Evolutionary conservation across 2,113 vertebrate genomes (phyloP), one percentile per base, ranked within the genome.

Genomic region (Sclerurus mexicanus): DNA sequence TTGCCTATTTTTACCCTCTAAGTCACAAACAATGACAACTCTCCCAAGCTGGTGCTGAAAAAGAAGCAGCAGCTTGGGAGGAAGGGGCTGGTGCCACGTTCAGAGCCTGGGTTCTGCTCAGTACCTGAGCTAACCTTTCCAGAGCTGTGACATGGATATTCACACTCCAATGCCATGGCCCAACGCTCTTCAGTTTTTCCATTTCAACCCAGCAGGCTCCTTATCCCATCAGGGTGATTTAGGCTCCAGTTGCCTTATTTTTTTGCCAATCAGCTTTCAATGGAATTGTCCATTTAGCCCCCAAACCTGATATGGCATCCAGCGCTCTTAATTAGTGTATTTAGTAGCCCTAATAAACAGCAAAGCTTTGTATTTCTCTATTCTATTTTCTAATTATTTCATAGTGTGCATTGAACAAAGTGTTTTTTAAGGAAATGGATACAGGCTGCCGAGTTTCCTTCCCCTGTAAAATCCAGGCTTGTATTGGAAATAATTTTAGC

Each of bases 111-210:
- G 1, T 25, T 52, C 10, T 35, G 21, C 55, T 33, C 33, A 9
- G 31, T 1, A 27, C 4, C 0, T 2, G 21, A 85, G 71, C 35
- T 47, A 75, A 21, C 50, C 24, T 67, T 63, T 21, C 67, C 72
- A 58, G 78, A 76, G 78, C 76, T 63, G 21, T 10, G 47, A 16
- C 7, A 5, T 3, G 27, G 13, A 69, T 24, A 21, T 24, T 71
- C 66, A 62, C 42, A 27, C 49, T n/a, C 37, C 2, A 10, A 10
- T 5, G 10, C 15, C 30, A 42, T 0, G 1, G 17, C n/a, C 60
- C 76, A 50, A 13, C 13, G 47, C 18, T 28, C 40, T 19, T 71
- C 31, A 27, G 10, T 16, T 71, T 40, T 79, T 18, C 35, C 35
- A 47, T 31, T 72, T 72, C 72, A 37, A 1, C 24, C 47, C 53